phyloP scores from a whole-genome alignment of 2,797 vertebrate genomes.

The Leuciscus waleckii region DNA sequence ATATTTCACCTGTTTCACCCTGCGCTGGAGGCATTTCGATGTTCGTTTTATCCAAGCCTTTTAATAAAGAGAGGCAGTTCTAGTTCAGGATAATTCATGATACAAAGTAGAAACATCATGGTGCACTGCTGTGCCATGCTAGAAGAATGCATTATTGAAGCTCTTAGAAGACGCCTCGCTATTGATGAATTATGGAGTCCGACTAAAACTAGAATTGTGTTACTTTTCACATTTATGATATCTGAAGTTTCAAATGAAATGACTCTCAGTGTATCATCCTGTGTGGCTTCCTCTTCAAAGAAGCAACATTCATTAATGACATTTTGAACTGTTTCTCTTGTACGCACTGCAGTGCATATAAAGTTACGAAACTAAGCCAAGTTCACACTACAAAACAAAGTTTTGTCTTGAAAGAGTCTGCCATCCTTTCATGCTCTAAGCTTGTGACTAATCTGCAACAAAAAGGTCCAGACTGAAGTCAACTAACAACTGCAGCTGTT shows the following conservation, averaged over 20 bases:
- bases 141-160: conserved; percentile 53
- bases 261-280: conserved; percentile 11
- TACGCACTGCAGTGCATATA: not conserved
- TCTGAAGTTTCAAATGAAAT: conserved; percentile 24
- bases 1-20: conserved; percentile 56
- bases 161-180: conserved; percentile 34
- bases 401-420: not conserved
- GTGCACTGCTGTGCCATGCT: conserved; percentile 8
- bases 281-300: conserved; percentile 22
- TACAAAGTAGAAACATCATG: conserved; percentile 43
- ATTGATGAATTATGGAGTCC: conserved; percentile 53
- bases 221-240: conserved; percentile 43
- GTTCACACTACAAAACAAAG: conserved; percentile 6
- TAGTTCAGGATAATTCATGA: conserved; percentile 52
- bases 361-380: not conserved
- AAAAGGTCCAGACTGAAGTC: not conserved
- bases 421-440: not conserved
- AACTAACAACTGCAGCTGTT: not conserved
- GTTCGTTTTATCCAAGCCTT: conserved; percentile 47
- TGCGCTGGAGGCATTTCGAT: conserved; percentile 43
- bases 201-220: conserved; percentile 51
- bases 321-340: conserved; percentile 22
- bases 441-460: conserved; percentile 1
- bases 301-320: conserved; percentile 32
- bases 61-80: conserved; percentile 56